Evolutionary conservation across 2,888 invertebrate genomes (phyloP), one percentile per base, ranked within the genome.

Genomic region (Minunthozetes semirufus): DNA sequence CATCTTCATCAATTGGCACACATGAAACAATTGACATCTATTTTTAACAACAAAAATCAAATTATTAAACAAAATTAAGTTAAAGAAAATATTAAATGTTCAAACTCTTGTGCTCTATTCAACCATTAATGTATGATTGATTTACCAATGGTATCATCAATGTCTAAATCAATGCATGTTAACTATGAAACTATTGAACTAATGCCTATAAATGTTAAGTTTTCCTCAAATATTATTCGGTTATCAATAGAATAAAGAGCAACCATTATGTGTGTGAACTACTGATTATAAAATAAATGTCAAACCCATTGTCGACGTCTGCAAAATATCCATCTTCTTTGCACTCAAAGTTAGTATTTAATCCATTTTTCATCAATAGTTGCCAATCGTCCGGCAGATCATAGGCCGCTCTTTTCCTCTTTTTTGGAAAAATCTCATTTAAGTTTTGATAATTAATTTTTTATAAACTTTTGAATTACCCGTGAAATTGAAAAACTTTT

Each of bases 401-500:
- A 46, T 68, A 68, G 13, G 68, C 68, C 22, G n/a, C 33, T 22
- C 68, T 42, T 68, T 68, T 68, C 6, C 25, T 59, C 59, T 59
- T n/a, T n/a, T n/a, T n/a, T n/a, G n/a, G n/a, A n/a, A n/a, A n/a
- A n/a, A n/a, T n/a, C n/a, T n/a, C n/a, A n/a, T n/a, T n/a, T n/a
- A n/a, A n/a, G n/a, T n/a, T n/a, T n/a, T n/a, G n/a, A n/a, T n/a
- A n/a, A n/a, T n/a, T n/a, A n/a, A n/a, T n/a, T n/a, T n/a, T n/a
- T n/a, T n/a, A n/a, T n/a, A n/a, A n/a, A n/a, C n/a, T 42, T 8
- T 9, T 42, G 42, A 42, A 9, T 42, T 42, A 42, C 42, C 42
- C 42, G 5, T 42, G 42, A 42, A 11, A 42, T 42, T 11, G 42
- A 42, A 42, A 42, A 42, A 42, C 42, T 42, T 42, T 42, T 42